phyloP scores from a whole-genome alignment of 2,888 invertebrate species.

The Vanessa cardui region DNA sequence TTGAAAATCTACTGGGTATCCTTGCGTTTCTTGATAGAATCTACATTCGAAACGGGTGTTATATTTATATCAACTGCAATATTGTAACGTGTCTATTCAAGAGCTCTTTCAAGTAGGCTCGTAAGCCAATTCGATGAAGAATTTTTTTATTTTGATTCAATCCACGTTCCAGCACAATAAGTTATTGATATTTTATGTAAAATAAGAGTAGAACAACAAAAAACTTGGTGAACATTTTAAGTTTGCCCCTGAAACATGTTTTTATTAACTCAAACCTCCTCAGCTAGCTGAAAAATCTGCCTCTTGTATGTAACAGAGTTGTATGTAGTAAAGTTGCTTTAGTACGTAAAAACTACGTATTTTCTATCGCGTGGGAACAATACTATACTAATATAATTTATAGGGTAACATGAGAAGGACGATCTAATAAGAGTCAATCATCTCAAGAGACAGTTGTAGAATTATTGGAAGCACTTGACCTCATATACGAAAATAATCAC shows the following conservation, averaged over 20 bases:
- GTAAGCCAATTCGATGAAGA: too few species aligned
- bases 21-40: too few species aligned
- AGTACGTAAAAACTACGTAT: not conserved
- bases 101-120: too few species aligned
- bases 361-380: constrained; percentile 8
- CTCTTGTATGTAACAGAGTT: not conserved
- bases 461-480: constrained; percentile 54
- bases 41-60: too few species aligned
- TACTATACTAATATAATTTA: constrained; percentile 21
- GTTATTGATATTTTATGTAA: too few species aligned
- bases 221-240: too few species aligned
- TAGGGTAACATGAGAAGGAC: constrained; percentile 35
- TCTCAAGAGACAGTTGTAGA: constrained; percentile 35
- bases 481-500: constrained; percentile 59
- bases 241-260: not conserved
- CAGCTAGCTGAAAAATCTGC: not conserved
- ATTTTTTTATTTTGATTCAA: too few species aligned
- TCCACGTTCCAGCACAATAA: too few species aligned
- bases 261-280: not conserved
- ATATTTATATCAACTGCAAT: too few species aligned
- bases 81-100: too few species aligned
- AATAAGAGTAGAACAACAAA: too few species aligned
- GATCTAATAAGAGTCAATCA: constrained; percentile 44
- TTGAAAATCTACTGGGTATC: too few species aligned
- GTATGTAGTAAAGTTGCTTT: not conserved